phyloP scores from a whole-genome alignment of 1,140 invertebrate genomes.

The Apis cerana region DNA sequence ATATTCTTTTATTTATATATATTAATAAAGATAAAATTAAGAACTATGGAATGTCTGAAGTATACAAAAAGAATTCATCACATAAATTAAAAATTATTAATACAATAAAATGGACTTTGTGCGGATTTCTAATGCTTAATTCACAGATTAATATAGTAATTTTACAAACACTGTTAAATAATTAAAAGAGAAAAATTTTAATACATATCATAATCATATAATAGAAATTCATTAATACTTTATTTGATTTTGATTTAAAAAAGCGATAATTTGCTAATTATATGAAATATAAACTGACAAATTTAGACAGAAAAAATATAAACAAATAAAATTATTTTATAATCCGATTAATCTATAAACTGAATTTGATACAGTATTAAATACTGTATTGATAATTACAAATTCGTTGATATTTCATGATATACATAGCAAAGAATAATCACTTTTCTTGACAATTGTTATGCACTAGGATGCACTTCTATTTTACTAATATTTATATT shows the following conservation, averaged over 20 bases:
- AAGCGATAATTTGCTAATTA: neutral
- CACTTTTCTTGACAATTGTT: conserved; percentile 42
- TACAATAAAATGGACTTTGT: conserved; percentile 38
- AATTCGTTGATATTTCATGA: conserved; percentile 62
- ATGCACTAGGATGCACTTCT: conserved; percentile 32
- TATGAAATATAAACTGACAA: conserved; percentile 29
- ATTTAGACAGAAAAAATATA: conserved; percentile 58
- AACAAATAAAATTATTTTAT: conserved; percentile 31
- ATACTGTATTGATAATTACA: conserved; percentile 42
- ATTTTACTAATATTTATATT: conserved; percentile 31
- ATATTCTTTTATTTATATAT: conserved; percentile 11
- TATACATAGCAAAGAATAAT: conserved; percentile 48
- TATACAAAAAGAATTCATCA: conserved; percentile 43
- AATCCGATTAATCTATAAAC: conserved; percentile 37
- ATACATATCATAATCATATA: conserved; percentile 20
- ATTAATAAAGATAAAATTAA: conserved; percentile 39
- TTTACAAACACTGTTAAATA: neutral
- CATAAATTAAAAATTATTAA: conserved; percentile 44
- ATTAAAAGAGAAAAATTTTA: conserved; percentile 18
- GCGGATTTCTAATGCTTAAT: conserved; percentile 8
- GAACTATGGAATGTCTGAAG: conserved; percentile 44
- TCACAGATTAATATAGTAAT: conserved; percentile 19
- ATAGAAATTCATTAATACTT: conserved; percentile 40
- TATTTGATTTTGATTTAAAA: conserved; percentile 25
- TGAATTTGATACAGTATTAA: conserved; percentile 21